Percentiles rank a stretch among this genome's conserved stretches.
Conservation (phyloP, 2,797 vertebrate genomes). For the Pyrocephalus nanus region DNA sequence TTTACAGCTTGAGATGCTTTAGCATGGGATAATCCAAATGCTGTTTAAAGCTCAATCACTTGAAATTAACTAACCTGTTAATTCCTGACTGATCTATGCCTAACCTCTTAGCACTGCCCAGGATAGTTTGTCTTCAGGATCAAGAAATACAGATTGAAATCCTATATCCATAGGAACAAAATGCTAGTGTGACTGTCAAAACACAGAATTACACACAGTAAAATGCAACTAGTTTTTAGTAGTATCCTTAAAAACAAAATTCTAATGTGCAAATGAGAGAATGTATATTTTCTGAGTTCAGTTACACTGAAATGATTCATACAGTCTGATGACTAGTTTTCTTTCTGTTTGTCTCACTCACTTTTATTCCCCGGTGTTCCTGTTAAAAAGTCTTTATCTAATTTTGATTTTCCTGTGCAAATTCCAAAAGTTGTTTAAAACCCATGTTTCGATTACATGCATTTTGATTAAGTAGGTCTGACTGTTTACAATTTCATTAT, state of each 20-base stretch:
- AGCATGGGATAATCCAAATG: slow-evolving; percentile 64
- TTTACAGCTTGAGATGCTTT: slow-evolving; percentile 69
- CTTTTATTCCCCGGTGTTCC: neutral
- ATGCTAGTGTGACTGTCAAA: neutral
- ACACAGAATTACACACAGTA: neutral
- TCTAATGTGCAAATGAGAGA: neutral
- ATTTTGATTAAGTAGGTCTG: neutral
- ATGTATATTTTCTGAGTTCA: neutral
- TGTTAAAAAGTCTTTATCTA: neutral
- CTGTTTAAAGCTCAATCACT: slow-evolving; percentile 67
- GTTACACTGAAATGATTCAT: neutral
- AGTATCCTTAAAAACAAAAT: neutral
- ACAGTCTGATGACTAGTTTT: neutral
- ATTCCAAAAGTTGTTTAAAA: slow-evolving; percentile 3
- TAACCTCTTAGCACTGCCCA: slow-evolving; percentile 17
- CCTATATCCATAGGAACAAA: neutral
- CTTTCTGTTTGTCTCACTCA: neutral
- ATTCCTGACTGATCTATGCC: slow-evolving; percentile 40
- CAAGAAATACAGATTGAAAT: slow-evolving; percentile 33
- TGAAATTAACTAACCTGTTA: slow-evolving; percentile 71
- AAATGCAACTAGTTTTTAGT: neutral
- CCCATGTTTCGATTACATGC: neutral
- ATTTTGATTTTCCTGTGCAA: neutral
- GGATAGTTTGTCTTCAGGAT: slow-evolving; percentile 17
- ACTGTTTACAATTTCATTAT: neutral